phyloP scores from a whole-genome alignment of 1,140 invertebrate species.

The Brachionus koreanus region DNA sequence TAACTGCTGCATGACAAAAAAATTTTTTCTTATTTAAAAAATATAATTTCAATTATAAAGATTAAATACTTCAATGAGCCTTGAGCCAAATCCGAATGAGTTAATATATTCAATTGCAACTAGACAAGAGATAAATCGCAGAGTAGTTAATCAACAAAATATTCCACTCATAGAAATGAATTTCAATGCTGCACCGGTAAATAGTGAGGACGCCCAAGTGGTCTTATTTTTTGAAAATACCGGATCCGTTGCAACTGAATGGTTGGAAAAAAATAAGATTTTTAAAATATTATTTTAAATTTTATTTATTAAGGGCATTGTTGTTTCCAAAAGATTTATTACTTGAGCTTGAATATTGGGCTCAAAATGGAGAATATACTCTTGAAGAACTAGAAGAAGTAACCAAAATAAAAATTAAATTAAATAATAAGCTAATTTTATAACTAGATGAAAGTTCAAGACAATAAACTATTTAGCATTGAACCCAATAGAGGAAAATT shows the following conservation, averaged over 20 bases:
- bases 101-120: constrained; percentile 54
- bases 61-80: constrained; percentile 54
- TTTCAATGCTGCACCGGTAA: constrained; percentile 56
- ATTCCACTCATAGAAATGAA: constrained; percentile 56
- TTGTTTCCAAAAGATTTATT: constrained; percentile 57
- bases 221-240: constrained; percentile 56
- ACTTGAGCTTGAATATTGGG: constrained; percentile 57
- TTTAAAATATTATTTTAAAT: background rate
- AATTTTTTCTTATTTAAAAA: no score
- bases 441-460: constrained; percentile 56
- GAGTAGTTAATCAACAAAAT: constrained; percentile 14
- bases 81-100: constrained; percentile 55
- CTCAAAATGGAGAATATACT: constrained; percentile 56
- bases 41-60: constrained; percentile 47
- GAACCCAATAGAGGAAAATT: constrained; percentile 54
- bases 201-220: constrained; percentile 53
- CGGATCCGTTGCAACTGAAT: constrained; percentile 53
- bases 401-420: constrained; percentile 17
- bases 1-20: no score
- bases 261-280: constrained; percentile 47
- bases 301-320: constrained; percentile 51
- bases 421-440: constrained; percentile 46
- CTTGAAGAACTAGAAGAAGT: constrained; percentile 58
- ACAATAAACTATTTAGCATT: constrained; percentile 57
- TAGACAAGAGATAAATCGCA: constrained; percentile 46